These are phyloP conservation scores for Gymnarchus niloticus DNA, from an alignment of 2,113 vertebrate genomes.

Conservation along the genomic window DNA sequence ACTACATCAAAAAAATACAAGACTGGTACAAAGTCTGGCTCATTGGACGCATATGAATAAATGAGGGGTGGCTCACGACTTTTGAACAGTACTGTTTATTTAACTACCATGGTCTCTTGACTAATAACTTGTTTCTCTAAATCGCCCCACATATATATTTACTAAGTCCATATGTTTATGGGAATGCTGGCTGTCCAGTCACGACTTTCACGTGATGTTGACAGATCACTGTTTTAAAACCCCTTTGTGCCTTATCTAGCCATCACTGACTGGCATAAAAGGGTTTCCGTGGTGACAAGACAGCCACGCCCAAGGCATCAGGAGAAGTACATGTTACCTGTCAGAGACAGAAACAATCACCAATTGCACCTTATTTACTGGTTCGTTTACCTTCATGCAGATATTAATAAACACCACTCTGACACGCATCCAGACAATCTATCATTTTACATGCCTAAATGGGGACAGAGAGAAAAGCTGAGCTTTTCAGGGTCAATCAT, in stretches of 20 bases:
- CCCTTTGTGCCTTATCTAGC: background rate
- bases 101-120: background rate
- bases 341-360: no score
- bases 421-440: background rate
- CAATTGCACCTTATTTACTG: no score
- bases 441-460: background rate
- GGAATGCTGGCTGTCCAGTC: background rate
- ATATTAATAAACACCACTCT: no score
- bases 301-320: background rate
- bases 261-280: background rate
- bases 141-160: background rate
- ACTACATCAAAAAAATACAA: no score
- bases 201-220: no score
- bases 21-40: no score
- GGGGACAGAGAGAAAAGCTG: background rate
- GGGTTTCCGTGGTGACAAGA: background rate
- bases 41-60: no score
- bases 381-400: no score
- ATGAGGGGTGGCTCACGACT: no score
- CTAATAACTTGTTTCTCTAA: background rate
- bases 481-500: background rate
- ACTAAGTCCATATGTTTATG: no score
- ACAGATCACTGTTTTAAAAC: no score
- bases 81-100: no score
- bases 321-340: background rate